Evolutionary conservation across 2,113 vertebrate species (phyloP).

Genomic region (Otis tarda): DNA sequence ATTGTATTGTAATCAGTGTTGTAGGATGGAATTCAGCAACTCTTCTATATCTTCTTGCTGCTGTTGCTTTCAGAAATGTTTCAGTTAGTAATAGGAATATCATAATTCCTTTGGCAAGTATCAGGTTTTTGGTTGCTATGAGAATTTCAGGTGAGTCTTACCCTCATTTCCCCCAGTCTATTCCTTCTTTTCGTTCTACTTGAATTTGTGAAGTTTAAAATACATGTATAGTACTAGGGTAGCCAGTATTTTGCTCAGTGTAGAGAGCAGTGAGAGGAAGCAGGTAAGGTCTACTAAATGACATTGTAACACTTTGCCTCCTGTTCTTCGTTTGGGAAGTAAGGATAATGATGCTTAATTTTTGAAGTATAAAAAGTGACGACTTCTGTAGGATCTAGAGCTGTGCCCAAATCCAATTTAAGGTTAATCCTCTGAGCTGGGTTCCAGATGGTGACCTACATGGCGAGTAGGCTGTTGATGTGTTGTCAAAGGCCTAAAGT

Average conservation of each 20-base stretch:
- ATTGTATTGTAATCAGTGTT: not conserved
- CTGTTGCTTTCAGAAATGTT: not conserved
- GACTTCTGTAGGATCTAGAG: not conserved
- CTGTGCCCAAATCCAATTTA: not conserved
- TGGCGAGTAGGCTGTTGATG: not conserved
- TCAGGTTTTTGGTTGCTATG: not conserved
- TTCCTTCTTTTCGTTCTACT: not conserved
- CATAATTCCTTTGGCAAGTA: not conserved
- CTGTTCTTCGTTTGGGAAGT: not conserved
- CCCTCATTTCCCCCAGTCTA: fast-evolving
- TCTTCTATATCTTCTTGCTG: fast-evolving
- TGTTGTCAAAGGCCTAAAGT: not conserved
- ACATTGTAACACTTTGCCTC: not conserved
- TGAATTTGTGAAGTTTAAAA: not conserved
- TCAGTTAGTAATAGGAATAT: not conserved
- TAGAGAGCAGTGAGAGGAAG: not conserved
- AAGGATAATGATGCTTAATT: not conserved
- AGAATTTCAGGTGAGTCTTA: not conserved
- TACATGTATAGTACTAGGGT: fast-evolving
- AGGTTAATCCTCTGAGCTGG: constrained; percentile 18
- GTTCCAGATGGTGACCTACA: constrained; percentile 43
- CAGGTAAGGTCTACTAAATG: not conserved
- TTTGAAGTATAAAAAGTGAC: not conserved
- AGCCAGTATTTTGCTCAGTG: not conserved
- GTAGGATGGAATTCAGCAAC: not conserved